phyloP scores from a whole-genome alignment of 2,888 invertebrate species.

The Trissolcus brochymenae region DNA sequence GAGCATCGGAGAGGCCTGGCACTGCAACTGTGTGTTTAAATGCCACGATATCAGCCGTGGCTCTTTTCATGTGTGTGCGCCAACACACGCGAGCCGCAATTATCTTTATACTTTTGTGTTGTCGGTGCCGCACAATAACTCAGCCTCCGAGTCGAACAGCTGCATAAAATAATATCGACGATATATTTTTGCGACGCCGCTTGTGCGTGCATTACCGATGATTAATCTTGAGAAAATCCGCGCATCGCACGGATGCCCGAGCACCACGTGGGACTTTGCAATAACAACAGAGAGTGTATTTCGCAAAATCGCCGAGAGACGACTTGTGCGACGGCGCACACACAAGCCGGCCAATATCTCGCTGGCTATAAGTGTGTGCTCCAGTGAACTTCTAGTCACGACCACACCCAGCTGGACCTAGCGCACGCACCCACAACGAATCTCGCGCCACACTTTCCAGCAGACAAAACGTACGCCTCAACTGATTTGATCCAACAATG shows the following conservation, averaged over 20 bases:
- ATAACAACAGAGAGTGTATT: background rate
- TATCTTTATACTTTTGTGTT: constrained; percentile 23
- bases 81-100: constrained; percentile 45
- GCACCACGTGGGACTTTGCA: background rate
- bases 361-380: constrained; percentile 67
- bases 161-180: constrained; percentile 25
- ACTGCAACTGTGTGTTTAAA: constrained; percentile 42
- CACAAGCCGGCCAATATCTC: background rate
- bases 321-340: background rate
- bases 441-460: constrained; percentile 43
- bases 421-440: constrained; percentile 71
- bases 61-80: constrained; percentile 15
- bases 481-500: background rate
- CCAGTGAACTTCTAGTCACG: constrained; percentile 76
- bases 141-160: constrained; percentile 32
- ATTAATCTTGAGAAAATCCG: constrained; percentile 8
- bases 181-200: constrained; percentile 13
- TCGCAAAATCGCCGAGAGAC: background rate
- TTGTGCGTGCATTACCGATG: constrained; percentile 8
- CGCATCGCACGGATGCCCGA: background rate
- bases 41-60: constrained; percentile 26
- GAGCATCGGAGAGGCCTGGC: constrained; percentile 43
- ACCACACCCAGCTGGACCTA: constrained; percentile 75
- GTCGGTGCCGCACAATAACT: constrained; percentile 33
- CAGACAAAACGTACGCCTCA: constrained; percentile 2